These are phyloP conservation scores for Bradypus variegatus DNA, from an alignment of 2,797 vertebrate species.

Conservation along the genomic window DNA sequence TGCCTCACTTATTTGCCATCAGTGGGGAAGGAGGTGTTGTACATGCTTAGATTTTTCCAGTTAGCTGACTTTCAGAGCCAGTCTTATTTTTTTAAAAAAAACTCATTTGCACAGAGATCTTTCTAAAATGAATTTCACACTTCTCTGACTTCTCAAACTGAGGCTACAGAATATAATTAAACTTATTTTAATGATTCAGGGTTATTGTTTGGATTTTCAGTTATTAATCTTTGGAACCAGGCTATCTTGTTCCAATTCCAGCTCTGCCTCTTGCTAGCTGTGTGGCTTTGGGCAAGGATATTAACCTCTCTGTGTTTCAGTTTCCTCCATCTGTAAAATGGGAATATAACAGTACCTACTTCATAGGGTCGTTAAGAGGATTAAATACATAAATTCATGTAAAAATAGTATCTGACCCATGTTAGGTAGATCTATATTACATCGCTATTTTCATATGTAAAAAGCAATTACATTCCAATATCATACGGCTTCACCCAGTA, in stretches of 20 bases:
- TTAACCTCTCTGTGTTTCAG: background rate
- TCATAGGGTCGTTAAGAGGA: background rate
- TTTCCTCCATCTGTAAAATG: background rate
- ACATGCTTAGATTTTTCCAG: background rate
- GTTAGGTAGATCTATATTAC: background rate
- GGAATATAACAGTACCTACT: background rate
- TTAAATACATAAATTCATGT: background rate
- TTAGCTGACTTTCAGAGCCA: constrained; percentile 7
- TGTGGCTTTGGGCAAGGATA: background rate
- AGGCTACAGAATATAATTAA: constrained; percentile 37
- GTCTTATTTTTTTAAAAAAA: background rate
- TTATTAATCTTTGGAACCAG: background rate
- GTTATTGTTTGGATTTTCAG: background rate
- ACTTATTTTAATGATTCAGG: background rate
- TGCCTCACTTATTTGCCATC: background rate
- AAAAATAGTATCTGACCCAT: background rate
- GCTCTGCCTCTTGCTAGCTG: background rate
- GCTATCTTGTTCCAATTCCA: background rate
- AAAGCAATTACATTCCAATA: background rate
- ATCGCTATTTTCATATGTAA: background rate
- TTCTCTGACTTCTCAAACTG: constrained; percentile 29
- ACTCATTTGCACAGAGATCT: constrained; percentile 21
- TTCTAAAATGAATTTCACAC: constrained; percentile 49
- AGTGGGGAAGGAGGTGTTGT: background rate
- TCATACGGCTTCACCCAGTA: background rate